Percentiles rank a stretch among this genome's conserved stretches.
Conservation (phyloP, 2,113 vertebrate species). For the Sturnus vulgaris region DNA sequence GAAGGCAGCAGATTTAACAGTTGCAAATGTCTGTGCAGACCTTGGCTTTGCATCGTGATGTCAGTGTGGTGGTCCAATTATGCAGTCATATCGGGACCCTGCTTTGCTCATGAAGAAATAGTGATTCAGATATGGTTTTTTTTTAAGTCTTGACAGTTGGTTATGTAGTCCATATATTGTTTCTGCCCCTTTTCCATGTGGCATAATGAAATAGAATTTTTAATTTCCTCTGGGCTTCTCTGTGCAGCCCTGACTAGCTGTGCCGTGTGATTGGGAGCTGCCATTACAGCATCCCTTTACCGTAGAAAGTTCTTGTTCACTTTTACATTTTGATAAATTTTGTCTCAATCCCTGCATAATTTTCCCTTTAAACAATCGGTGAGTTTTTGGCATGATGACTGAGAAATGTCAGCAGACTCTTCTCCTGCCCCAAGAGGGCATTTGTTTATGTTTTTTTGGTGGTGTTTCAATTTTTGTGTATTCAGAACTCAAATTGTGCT, state of each 20-base stretch:
- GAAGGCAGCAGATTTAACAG: background rate
- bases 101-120: background rate
- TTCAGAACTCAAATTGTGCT: background rate
- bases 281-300: background rate
- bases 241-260: background rate
- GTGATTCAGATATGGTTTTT: background rate
- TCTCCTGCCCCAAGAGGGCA: background rate
- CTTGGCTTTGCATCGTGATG: background rate
- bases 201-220: background rate
- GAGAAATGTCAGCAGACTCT: background rate
- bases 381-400: background rate
- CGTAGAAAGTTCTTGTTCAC: background rate
- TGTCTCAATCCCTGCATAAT: background rate
- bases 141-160: background rate
- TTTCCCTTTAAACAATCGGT: background rate
- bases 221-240: background rate
- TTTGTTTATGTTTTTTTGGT: background rate
- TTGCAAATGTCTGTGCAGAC: background rate
- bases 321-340: background rate
- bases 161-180: background rate
- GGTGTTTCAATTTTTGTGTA: background rate
- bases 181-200: background rate
- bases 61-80: background rate
- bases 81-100: background rate
- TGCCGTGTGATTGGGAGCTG: background rate